A percentile compares a stretch with the other conserved stretches of the same genome.
These are phyloP conservation scores for Drosophila takahashii DNA, from an alignment of 1,140 invertebrate species.

Conservation along the genomic window DNA sequence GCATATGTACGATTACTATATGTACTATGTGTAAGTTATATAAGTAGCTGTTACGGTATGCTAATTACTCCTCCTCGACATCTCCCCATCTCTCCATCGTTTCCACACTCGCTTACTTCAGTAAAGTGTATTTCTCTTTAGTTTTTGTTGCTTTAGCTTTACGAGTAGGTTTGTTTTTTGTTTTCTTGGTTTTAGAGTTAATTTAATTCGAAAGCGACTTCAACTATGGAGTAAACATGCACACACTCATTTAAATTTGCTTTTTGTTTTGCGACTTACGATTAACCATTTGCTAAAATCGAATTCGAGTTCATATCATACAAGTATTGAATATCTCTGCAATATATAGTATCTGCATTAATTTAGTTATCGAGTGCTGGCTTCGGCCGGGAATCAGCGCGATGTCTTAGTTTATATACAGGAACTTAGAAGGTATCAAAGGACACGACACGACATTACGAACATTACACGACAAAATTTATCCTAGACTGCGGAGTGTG, in stretches of 20 bases:
- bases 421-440: constrained; percentile 78
- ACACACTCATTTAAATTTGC: constrained; percentile 57
- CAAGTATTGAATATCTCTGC: constrained; percentile 27
- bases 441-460: constrained; percentile 72
- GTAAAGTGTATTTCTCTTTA: constrained; percentile 50
- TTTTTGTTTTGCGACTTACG: constrained; percentile 32
- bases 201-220: constrained; percentile 70
- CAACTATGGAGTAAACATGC: constrained; percentile 71
- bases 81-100: constrained; percentile 12
- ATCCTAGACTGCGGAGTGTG: constrained; percentile 58
- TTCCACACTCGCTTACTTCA: constrained; percentile 44
- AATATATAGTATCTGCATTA: constrained; percentile 17
- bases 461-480: constrained; percentile 77
- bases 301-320: constrained; percentile 49
- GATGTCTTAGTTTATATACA: constrained; percentile 79
- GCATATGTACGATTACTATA: constrained; percentile 60
- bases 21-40: constrained; percentile 58
- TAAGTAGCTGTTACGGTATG: constrained; percentile 75
- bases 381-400: constrained; percentile 36
- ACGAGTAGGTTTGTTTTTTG: constrained; percentile 37
- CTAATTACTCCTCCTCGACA: constrained; percentile 64
- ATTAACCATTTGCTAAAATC: constrained; percentile 58
- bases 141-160: constrained; percentile 49
- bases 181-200: constrained; percentile 35
- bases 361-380: constrained; percentile 33